A percentile compares a stretch with the other conserved stretches of the same genome.
Conservation (phyloP, 2,113 vertebrate species). For the Eupsittula cactorum region DNA sequence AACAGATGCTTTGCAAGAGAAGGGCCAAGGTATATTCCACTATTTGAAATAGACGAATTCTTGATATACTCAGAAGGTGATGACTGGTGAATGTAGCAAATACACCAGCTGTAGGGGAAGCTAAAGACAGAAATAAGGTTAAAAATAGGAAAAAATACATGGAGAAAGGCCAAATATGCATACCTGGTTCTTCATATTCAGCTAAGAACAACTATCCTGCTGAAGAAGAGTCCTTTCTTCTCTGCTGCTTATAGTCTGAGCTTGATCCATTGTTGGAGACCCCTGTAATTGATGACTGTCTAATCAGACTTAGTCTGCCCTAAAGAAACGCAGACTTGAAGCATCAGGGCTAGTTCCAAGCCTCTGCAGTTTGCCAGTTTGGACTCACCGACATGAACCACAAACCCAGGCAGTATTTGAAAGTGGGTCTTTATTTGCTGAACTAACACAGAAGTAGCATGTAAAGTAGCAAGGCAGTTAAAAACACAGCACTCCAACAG, state of each 20-base stretch:
- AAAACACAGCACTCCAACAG: not conserved
- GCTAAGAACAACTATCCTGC: not conserved
- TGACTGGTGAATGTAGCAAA: not conserved
- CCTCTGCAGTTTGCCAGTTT: not conserved
- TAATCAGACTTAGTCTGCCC: not conserved
- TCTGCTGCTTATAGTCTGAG: not conserved
- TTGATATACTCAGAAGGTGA: rapidly evolving
- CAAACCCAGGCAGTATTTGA: not conserved
- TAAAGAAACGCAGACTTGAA: not conserved
- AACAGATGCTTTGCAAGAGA: not conserved
- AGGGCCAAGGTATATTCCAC: not conserved
- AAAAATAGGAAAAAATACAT: not conserved
- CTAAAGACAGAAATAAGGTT: not conserved
- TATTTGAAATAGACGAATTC: not conserved
- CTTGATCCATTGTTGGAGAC: not conserved
- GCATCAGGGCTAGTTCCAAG: not conserved
- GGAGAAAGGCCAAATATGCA: not conserved
- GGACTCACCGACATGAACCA: not conserved
- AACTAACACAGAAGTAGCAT: not conserved
- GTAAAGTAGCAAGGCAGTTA: not conserved
- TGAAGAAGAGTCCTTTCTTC: not conserved
- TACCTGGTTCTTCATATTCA: not conserved
- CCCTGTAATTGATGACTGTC: not conserved
- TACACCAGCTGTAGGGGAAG: not conserved
- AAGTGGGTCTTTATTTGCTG: not conserved